phyloP scores from a whole-genome alignment of 2,888 invertebrate genomes.

The Anagyrus pseudococci region DNA sequence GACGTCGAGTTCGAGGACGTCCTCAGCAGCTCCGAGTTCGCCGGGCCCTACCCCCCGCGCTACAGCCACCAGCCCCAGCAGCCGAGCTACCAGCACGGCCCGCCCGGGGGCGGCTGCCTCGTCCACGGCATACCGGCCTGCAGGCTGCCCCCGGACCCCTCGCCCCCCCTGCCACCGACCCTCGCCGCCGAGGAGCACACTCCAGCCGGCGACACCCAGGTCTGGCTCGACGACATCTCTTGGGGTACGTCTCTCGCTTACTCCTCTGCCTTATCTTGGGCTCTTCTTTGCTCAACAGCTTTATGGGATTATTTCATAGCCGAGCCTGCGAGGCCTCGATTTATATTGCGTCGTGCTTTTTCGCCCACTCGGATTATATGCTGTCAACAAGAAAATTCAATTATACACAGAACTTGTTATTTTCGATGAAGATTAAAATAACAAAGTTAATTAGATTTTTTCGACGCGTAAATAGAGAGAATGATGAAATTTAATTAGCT shows the following conservation, averaged over 20 bases:
- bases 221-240: slow-evolving; percentile 60
- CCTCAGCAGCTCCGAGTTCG: slow-evolving; percentile 48
- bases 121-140: slow-evolving; percentile 52
- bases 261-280: background rate
- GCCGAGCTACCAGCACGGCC: slow-evolving; percentile 46
- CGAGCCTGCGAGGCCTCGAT: too few species aligned
- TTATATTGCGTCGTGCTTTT: too few species aligned
- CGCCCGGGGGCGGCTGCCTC: slow-evolving; percentile 46
- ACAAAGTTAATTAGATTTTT: too few species aligned
- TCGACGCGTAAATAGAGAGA: too few species aligned
- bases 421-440: too few species aligned
- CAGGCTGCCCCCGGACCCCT: slow-evolving; percentile 43
- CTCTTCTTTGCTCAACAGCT: too few species aligned
- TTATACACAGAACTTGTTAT: too few species aligned
- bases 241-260: slow-evolving; percentile 58
- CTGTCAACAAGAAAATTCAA: too few species aligned
- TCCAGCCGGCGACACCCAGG: slow-evolving; percentile 40
- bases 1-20: slow-evolving; percentile 57
- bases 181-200: background rate
- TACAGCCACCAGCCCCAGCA: slow-evolving; percentile 47
- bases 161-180: slow-evolving; percentile 25
- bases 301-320: too few species aligned
- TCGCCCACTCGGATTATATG: too few species aligned
- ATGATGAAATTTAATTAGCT: too few species aligned
- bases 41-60: slow-evolving; percentile 44